A percentile compares a stretch with the other conserved stretches of the same genome.
Evolutionary conservation across 2,113 vertebrate species (phyloP).

Genomic region (Strigops habroptila): DNA sequence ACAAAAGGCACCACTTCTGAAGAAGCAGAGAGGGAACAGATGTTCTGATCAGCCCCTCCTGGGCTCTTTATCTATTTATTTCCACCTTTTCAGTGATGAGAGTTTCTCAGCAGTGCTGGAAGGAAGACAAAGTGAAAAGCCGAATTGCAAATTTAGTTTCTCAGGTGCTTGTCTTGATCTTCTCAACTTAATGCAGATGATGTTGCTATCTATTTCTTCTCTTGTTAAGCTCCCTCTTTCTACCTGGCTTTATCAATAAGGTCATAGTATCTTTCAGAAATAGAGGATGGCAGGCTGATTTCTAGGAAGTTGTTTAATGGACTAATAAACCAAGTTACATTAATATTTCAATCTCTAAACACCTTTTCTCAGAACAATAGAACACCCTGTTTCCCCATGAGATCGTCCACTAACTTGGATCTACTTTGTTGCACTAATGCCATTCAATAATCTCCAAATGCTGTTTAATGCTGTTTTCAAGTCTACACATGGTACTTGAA

Average conservation of each 20-base stretch:
- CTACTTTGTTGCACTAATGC: not conserved
- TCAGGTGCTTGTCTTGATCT: not conserved
- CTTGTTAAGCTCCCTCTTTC: not conserved
- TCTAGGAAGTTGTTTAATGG: not conserved
- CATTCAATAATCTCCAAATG: not conserved
- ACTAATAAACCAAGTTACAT: not conserved
- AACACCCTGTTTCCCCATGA: not conserved
- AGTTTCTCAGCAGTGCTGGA: not conserved
- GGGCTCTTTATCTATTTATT: not conserved
- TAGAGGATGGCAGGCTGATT: not conserved
- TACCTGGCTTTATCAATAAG: not conserved
- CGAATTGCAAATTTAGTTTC: not conserved
- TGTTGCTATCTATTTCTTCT: not conserved
- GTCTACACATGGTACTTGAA: not conserved
- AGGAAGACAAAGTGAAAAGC: not conserved
- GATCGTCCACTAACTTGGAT: not conserved
- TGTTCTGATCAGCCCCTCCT: not conserved
- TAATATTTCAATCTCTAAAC: not conserved
- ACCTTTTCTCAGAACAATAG: not conserved
- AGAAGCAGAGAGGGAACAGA: not conserved
- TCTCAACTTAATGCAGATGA: not conserved
- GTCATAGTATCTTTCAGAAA: not conserved
- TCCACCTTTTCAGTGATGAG: not conserved
- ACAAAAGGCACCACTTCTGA: not conserved
- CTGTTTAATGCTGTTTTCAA: not conserved